A percentile compares a stretch with the other conserved stretches of the same genome.
phyloP scores from a whole-genome alignment of 2,797 vertebrate genomes.

The Siniperca obscura region DNA sequence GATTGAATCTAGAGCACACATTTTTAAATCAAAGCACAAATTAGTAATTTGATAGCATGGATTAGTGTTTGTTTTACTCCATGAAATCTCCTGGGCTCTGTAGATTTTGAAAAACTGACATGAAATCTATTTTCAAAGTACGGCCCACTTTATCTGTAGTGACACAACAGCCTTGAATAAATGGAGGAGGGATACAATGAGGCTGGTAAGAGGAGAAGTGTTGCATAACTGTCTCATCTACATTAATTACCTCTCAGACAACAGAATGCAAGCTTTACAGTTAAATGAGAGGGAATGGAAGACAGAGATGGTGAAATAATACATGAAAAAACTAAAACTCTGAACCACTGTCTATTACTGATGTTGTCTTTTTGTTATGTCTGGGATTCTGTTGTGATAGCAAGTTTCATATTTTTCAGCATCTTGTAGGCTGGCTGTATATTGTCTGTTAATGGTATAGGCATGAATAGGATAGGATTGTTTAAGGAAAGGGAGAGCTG shows the following conservation, averaged over 20 bases:
- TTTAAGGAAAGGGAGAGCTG: neutral
- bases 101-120: constrained; percentile 14
- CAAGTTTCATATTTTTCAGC: neutral
- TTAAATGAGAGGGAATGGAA: neutral
- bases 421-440: neutral
- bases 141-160: constrained; percentile 21
- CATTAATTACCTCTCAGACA: constrained; percentile 46
- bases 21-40: neutral
- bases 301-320: neutral
- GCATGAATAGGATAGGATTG: neutral
- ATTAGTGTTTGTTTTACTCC: neutral
- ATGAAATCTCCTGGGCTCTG: no score
- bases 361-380: neutral
- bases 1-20: neutral
- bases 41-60: neutral
- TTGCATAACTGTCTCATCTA: constrained; percentile 51
- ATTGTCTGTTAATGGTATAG: neutral
- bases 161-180: constrained; percentile 39
- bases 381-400: neutral
- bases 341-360: neutral
- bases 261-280: constrained; percentile 2
- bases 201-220: constrained; percentile 46
- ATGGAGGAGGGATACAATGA: constrained; percentile 35
- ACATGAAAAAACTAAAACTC: neutral
- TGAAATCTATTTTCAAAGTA: constrained; percentile 5